phyloP scores from a whole-genome alignment of 2,797 vertebrate genomes.

The Limnodromus scolopaceus region DNA sequence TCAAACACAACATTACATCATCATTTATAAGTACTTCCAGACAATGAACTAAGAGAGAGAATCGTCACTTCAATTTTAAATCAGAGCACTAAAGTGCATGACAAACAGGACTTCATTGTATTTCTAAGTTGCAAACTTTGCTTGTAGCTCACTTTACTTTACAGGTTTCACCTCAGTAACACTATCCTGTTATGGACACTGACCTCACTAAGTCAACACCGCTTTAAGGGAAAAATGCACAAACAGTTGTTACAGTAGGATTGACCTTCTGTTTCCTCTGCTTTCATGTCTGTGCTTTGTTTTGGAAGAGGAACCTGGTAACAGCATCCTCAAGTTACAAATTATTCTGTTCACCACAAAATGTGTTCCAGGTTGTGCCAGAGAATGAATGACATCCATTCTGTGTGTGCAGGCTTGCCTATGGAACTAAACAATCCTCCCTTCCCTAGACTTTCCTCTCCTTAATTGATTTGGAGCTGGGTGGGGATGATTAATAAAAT shows the following conservation, averaged over 20 bases:
- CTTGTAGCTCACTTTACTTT: neutral
- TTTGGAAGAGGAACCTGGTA: neutral
- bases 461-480: slow-evolving; percentile 45
- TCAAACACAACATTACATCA: neutral
- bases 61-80: neutral
- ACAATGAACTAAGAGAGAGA: neutral
- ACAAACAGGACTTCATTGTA: neutral
- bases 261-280: neutral
- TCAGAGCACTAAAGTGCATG: neutral
- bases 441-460: neutral
- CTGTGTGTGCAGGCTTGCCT: neutral
- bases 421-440: neutral
- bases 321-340: neutral
- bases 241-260: neutral
- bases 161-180: neutral
- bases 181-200: neutral
- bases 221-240: neutral
- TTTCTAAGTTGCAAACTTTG: neutral
- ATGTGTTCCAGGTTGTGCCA: neutral
- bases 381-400: neutral
- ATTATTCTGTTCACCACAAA: slow-evolving; percentile 1
- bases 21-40: neutral
- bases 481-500: slow-evolving; percentile 77
- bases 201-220: neutral
- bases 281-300: neutral